Evolutionary conservation across 2,888 invertebrate genomes (phyloP).

Genomic region (Stegana nigrithorax): DNA sequence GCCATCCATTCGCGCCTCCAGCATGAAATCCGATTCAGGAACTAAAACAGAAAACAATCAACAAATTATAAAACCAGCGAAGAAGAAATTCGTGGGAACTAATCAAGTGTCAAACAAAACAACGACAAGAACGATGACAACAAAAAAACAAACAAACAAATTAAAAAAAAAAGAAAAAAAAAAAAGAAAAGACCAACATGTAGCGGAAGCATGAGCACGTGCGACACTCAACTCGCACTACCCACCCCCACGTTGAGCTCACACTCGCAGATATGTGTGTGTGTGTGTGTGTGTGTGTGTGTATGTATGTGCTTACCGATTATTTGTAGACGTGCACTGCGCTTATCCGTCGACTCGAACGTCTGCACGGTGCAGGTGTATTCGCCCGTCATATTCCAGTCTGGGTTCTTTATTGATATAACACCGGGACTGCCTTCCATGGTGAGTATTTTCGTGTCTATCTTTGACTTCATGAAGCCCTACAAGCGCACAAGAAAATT

Average conservation of each 20-base stretch:
- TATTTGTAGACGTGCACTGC: slow-evolving; percentile 67
- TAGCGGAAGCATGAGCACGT: slow-evolving; percentile 59
- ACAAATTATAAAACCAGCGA: background rate
- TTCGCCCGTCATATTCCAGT: slow-evolving; percentile 69
- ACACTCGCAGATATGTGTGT: too few relatives aligned
- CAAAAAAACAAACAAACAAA: background rate
- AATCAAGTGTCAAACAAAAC: slow-evolving; percentile 63
- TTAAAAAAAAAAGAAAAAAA: too few relatives aligned
- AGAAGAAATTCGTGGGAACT: slow-evolving; percentile 46
- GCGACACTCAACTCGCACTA: slow-evolving; percentile 41
- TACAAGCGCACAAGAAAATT: slow-evolving; percentile 41
- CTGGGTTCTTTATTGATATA: slow-evolving; percentile 67
- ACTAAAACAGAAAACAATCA: slow-evolving; percentile 42
- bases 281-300: too few relatives aligned
- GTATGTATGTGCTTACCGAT: too few relatives aligned
- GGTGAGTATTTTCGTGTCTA: slow-evolving; percentile 66
- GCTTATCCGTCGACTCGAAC: slow-evolving; percentile 68
- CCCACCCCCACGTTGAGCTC: slow-evolving; percentile 17
- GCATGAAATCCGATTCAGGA: slow-evolving; percentile 68
- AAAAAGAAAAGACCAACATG: slow-evolving; percentile 44
- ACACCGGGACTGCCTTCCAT: slow-evolving; percentile 67
- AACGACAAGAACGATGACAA: slow-evolving; percentile 33
- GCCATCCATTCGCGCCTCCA: slow-evolving; percentile 65
- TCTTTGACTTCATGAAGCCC: slow-evolving; percentile 68
- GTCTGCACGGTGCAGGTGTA: slow-evolving; percentile 69